Evolutionary conservation across 2,113 vertebrate genomes (phyloP).

Genomic region (Rhizomys pruinosus): DNA sequence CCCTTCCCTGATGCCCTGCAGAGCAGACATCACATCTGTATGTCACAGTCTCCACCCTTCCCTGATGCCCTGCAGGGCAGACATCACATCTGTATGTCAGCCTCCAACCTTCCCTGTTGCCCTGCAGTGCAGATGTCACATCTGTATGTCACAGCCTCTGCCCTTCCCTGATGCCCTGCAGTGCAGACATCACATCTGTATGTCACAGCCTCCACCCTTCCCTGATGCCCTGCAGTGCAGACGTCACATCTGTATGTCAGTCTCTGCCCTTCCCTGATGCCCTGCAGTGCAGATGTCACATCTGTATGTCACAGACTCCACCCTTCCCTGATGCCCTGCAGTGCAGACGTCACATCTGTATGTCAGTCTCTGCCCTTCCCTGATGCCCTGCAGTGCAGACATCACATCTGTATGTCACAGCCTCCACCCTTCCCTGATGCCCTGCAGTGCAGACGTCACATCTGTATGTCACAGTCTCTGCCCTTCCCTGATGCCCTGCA

Average conservation of each 20-base stretch:
- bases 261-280: not conserved
- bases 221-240: fast-evolving
- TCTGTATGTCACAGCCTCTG: too few species aligned
- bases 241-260: not conserved
- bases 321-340: too few species aligned
- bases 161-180: too few species aligned
- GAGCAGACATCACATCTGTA: too few species aligned
- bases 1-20: too few species aligned
- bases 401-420: not conserved
- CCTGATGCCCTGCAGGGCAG: fast-evolving
- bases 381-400: not conserved
- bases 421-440: not conserved
- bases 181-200: not conserved
- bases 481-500: too few species aligned
- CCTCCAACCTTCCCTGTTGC: too few species aligned
- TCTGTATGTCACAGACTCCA: too few species aligned
- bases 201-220: too few species aligned
- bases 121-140: fast-evolving
- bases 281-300: fast-evolving
- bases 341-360: not conserved
- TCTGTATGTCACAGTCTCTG: too few species aligned
- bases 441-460: too few species aligned
- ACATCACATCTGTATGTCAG: not conserved
- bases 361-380: not conserved
- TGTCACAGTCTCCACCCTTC: too few species aligned